Conservation (phyloP, 2,113 vertebrate species). For the Alligator sinensis region DNA sequence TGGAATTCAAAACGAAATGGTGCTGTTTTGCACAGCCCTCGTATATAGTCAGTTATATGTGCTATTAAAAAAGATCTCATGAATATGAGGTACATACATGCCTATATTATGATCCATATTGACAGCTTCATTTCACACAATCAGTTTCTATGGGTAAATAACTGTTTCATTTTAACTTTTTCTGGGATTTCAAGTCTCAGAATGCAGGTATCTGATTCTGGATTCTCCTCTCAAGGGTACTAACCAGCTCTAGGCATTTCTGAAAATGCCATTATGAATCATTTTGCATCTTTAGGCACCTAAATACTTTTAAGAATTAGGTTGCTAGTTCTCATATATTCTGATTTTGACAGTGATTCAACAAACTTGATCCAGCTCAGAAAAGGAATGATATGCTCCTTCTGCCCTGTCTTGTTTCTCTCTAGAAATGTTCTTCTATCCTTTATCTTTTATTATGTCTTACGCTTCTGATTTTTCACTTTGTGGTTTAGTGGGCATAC, state of each 20-base stretch:
- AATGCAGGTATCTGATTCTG: neutral
- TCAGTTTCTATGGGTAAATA: neutral
- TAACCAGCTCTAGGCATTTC: neutral
- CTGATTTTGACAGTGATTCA: too few relatives aligned
- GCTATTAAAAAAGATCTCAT: neutral
- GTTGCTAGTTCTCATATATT: neutral
- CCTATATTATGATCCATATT: neutral
- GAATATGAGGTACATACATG: neutral
- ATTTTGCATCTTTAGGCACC: neutral
- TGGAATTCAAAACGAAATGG: too few relatives aligned
- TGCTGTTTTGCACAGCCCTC: too few relatives aligned
- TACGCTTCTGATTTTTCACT: neutral
- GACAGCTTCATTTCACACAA: neutral
- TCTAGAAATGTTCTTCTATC: neutral
- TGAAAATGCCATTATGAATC: neutral
- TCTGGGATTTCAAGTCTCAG: neutral
- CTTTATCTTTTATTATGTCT: neutral
- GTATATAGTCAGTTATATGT: neutral
- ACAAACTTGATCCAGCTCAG: neutral
- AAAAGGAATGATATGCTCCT: neutral
- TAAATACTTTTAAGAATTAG: neutral
- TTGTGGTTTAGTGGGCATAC: neutral
- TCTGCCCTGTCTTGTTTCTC: neutral
- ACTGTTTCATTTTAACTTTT: neutral
- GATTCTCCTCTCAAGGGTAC: neutral